Percentiles rank a stretch among this genome's conserved stretches.
Evolutionary conservation across 2,797 vertebrate species (phyloP).

Genomic region (Takifugu rubripes): DNA sequence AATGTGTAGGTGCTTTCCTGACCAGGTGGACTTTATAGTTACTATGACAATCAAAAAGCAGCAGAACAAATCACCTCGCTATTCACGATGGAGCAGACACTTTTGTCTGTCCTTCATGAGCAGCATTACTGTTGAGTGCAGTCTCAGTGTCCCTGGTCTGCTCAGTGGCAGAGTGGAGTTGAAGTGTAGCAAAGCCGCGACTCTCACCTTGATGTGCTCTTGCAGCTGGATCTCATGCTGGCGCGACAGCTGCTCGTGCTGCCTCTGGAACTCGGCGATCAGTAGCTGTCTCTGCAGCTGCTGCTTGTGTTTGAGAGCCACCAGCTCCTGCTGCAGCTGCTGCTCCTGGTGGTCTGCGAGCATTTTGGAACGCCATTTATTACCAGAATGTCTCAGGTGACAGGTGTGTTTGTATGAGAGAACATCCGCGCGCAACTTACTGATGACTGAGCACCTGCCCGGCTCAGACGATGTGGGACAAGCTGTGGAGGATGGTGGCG

Average conservation of each 20-base stretch:
- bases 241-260: slow-evolving; percentile 93
- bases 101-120: slow-evolving; percentile 35
- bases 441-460: slow-evolving; percentile 34
- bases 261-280: slow-evolving; percentile 94
- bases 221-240: slow-evolving; percentile 95
- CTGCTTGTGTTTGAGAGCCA: slow-evolving; percentile 96
- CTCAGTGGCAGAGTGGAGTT: no score
- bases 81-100: slow-evolving; percentile 16
- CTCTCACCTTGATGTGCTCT: slow-evolving; percentile 88
- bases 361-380: not conserved
- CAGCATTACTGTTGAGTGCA: slow-evolving; percentile 41
- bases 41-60: no score
- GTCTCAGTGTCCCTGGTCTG: not conserved
- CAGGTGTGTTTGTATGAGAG: not conserved
- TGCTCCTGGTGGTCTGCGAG: slow-evolving; percentile 75
- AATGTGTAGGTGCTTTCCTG: no score
- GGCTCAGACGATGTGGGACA: slow-evolving; percentile 41
- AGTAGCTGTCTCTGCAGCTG: slow-evolving; percentile 96
- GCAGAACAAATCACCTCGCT: no score
- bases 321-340: slow-evolving; percentile 95
- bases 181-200: no score
- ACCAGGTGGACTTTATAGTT: no score
- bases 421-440: slow-evolving; percentile 36
- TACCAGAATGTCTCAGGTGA: not conserved
- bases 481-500: slow-evolving; percentile 34